phyloP scores from a whole-genome alignment of 2,113 vertebrate species.

The Myrmophylax atrothorax region DNA sequence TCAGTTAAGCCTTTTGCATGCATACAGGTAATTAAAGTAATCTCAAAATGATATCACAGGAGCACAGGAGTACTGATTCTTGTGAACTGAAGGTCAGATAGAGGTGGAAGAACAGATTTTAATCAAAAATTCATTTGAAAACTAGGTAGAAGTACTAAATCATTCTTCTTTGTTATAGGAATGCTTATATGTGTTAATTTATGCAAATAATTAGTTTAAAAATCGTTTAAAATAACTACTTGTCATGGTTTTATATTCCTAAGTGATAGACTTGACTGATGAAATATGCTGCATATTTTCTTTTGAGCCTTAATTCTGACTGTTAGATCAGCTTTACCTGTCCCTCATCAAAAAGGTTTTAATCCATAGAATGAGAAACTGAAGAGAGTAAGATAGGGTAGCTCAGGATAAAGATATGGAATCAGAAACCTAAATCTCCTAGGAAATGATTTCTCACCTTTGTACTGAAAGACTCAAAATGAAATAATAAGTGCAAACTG shows the following conservation, averaged over 20 bases:
- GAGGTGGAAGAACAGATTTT: background rate
- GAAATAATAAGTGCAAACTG: background rate
- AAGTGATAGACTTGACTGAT: background rate
- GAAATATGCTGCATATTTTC: background rate
- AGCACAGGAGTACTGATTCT: background rate
- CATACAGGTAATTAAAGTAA: background rate
- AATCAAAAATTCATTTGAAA: background rate
- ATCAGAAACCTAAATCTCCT: background rate
- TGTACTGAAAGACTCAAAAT: slow-evolving; percentile 15
- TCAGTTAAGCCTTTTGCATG: background rate
- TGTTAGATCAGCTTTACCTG: background rate
- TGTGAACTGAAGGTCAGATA: background rate
- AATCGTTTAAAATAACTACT: background rate
- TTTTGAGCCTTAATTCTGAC: slow-evolving; percentile 5
- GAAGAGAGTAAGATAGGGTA: background rate
- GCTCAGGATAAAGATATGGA: background rate
- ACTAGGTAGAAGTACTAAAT: background rate
- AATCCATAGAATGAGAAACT: background rate
- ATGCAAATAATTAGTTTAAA: background rate
- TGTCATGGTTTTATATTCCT: background rate
- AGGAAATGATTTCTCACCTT: slow-evolving; percentile 52
- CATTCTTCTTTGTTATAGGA: background rate
- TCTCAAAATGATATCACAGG: background rate
- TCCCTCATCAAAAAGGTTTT: slow-evolving; percentile 11
- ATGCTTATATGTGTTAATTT: background rate